Conservation (phyloP, 2,113 vertebrate genomes). For the Sterrhoptilus dennistouni region DNA sequence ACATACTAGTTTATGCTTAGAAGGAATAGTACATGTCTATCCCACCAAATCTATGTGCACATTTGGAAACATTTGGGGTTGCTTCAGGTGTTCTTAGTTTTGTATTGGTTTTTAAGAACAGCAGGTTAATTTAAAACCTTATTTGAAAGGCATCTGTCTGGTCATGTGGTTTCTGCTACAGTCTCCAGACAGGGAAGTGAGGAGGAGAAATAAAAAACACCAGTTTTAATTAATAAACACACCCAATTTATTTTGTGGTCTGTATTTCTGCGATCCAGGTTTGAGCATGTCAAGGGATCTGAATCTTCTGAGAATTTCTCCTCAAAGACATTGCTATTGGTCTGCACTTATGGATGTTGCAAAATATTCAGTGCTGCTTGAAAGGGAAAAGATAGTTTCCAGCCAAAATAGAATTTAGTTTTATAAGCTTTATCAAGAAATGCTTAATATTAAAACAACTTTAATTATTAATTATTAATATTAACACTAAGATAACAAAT, state of each 20-base stretch:
- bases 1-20: not conserved
- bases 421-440: not conserved
- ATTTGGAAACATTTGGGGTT: not conserved
- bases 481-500: not conserved
- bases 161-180: not conserved
- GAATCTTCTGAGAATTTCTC: not conserved
- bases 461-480: too few relatives aligned
- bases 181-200: not conserved
- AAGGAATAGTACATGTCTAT: not conserved
- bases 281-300: not conserved
- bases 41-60: not conserved
- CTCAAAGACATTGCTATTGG: not conserved
- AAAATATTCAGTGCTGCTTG: not conserved
- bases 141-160: not conserved
- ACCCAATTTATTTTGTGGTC: not conserved
- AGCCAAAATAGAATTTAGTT: not conserved
- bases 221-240: not conserved
- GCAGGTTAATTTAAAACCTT: not conserved
- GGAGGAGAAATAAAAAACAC: not conserved
- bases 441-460: not conserved
- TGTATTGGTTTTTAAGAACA: not conserved
- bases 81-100: not conserved
- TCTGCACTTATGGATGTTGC: not conserved
- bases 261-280: not conserved
- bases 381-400: not conserved